phyloP scores from a whole-genome alignment of 2,797 vertebrate genomes.

The Eptatretus atami region DNA sequence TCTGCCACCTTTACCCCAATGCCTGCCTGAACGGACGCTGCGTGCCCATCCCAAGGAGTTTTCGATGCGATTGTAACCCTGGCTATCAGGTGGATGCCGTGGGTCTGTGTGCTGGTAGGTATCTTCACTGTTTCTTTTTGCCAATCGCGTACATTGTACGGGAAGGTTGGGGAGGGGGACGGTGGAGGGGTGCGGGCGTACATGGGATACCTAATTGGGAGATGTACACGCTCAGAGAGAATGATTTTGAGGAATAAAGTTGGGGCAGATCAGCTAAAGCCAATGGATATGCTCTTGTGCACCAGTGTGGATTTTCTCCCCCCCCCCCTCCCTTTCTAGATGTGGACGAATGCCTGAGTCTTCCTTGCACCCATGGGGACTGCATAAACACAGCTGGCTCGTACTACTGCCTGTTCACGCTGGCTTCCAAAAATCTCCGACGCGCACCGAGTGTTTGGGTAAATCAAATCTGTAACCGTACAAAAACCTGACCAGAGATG shows the following conservation, averaged over 20 bases:
- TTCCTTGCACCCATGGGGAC: constrained; percentile 22
- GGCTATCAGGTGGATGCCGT: constrained; percentile 21
- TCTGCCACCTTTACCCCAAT: constrained; percentile 19
- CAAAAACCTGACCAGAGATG: too few species aligned
- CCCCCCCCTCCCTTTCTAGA: constrained; percentile 12
- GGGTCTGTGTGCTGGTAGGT: constrained; percentile 21
- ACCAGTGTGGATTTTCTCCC: background rate
- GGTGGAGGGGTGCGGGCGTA: too few species aligned
- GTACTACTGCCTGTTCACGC: constrained; percentile 25
- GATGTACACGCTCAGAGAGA: too few species aligned
- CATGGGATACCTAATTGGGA: too few species aligned
- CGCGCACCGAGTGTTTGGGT: constrained; percentile 37
- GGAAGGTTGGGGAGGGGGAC: too few species aligned
- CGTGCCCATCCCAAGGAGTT: constrained; percentile 17
- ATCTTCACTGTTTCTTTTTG: background rate
- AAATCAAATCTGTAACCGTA: constrained; percentile 8
- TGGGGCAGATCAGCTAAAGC: too few species aligned
- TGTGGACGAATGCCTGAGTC: constrained; percentile 22
- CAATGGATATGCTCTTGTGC: too few species aligned
- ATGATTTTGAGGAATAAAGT: too few species aligned
- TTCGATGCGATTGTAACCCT: constrained; percentile 22
- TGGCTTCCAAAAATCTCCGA: constrained; percentile 23
- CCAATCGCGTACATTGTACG: too few species aligned
- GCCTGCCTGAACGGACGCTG: constrained; percentile 25
- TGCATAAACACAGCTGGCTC: constrained; percentile 29